Evolutionary conservation across 2,113 vertebrate species (phyloP), one percentile per base, ranked within the genome.

Genomic region (Onychorhynchus coronatus): DNA sequence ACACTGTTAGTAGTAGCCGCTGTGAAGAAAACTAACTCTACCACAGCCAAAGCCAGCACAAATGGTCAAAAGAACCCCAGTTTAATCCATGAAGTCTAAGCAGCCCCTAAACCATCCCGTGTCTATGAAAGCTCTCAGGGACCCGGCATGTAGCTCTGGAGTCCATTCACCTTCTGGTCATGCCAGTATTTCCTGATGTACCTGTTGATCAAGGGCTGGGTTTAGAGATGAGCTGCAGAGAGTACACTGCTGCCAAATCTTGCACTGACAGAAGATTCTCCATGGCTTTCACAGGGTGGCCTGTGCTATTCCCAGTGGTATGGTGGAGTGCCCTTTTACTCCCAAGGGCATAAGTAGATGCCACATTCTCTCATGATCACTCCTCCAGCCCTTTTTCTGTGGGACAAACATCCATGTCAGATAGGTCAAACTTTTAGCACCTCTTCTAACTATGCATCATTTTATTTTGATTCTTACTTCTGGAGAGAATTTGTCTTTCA

Each of bases 311-410:
- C 21, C 28, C 21, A 35, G 44, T 78, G 37, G 6, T 46, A 11
- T 14, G 20, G 21, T 22, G 27, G 33, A 33, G 30, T 59, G 50
- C 7, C 7, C 1, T 15, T 52, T 84, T 71, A 44, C 33, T 88
- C 66, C 49, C 31, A 23, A 27, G 67, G 53, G 12, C 5, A 13
- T 5, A 15, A 88, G 25, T 28, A 24, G 27, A 31, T 46, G 12
- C 27, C 19, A 6, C 0, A 0, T 56, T 88, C 28, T 85, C 27
- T 27, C 20, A 0, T 9, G 20, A 8, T 79, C 33, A 11, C n/a
- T 76, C 7, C 9, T 88, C 14, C 0, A 1, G 8, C 13, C 18
- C 18, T 56, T 83, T 85, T 78, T 5, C 47, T 78, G 6, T 44
- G 39, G 37, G 19, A 42, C 14, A 84, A 89, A 66, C 3, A 12